Percentiles rank a stretch among this genome's conserved stretches.
phyloP scores from a whole-genome alignment of 2,113 vertebrate species.

The Hippocampus guttulatus region DNA sequence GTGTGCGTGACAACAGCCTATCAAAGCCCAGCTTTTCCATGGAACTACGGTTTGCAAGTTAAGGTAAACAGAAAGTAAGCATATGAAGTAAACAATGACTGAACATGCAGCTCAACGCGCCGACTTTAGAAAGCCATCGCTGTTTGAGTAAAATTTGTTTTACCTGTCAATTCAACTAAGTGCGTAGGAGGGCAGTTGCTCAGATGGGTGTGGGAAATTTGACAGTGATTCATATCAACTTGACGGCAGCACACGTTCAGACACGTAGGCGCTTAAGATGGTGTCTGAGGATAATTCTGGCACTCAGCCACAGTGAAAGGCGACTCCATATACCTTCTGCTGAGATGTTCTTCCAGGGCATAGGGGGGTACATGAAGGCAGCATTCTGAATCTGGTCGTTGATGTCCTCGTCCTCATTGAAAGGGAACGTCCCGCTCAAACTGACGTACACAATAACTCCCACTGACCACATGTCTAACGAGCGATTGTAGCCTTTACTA shows the following conservation, averaged over 20 bases:
- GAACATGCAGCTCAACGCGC: background rate
- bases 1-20: no score
- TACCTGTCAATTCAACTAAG: background rate
- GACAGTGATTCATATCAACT: slow-evolving; percentile 45
- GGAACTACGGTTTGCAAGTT: no score
- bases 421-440: slow-evolving; percentile 94
- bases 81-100: background rate
- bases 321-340: slow-evolving; percentile 78
- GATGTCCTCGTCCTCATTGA: slow-evolving; percentile 97
- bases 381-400: slow-evolving; percentile 98
- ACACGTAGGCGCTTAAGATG: slow-evolving; percentile 44
- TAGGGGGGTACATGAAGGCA: slow-evolving; percentile 96
- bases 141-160: background rate
- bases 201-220: slow-evolving; percentile 19
- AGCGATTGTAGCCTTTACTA: slow-evolving; percentile 97
- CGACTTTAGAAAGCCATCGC: background rate
- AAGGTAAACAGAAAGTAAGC: no score
- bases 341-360: slow-evolving; percentile 95
- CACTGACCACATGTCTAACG: slow-evolving; percentile 97
- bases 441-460: slow-evolving; percentile 97
- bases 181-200: slow-evolving; percentile 23
- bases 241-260: slow-evolving; percentile 9
- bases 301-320: background rate
- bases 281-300: slow-evolving; percentile 12
- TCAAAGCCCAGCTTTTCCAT: no score